These are phyloP conservation scores for Pomatostomus ruficeps DNA, from an alignment of 2,113 vertebrate species.

Conservation along the genomic window DNA sequence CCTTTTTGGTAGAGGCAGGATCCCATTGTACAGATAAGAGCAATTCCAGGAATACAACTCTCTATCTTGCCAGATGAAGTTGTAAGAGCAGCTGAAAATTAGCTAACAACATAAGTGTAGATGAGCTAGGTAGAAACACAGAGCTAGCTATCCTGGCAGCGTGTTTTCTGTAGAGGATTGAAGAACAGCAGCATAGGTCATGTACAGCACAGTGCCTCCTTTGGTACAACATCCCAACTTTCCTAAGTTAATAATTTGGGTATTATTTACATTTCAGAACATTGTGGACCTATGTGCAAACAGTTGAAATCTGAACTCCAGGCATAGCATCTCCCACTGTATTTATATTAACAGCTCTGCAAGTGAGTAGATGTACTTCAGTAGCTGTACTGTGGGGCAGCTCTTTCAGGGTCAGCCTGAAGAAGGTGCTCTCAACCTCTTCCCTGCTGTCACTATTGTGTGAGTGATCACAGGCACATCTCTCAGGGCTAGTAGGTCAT, in stretches of 20 bases:
- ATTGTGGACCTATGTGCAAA: not conserved
- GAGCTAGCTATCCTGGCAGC: not conserved
- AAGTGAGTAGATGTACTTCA: not conserved
- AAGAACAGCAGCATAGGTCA: not conserved
- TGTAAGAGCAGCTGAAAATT: not conserved
- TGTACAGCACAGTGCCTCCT: not conserved
- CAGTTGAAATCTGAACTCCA: not conserved
- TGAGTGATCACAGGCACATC: not conserved
- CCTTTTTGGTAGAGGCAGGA: not conserved
- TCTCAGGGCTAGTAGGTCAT: not conserved
- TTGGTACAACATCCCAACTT: not conserved
- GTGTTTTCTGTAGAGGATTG: not conserved
- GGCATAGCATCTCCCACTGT: not conserved
- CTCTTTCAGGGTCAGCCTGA: not conserved
- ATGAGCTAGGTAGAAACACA: not conserved
- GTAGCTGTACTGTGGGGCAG: not conserved
- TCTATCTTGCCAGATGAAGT: not conserved
- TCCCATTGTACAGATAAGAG: not conserved
- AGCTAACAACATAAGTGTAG: not conserved
- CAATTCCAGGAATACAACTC: not conserved
- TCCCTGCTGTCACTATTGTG: accelerated
- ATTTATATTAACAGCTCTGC: not conserved
- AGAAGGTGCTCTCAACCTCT: not conserved
- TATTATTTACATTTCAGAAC: not conserved
- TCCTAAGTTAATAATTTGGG: not conserved